phyloP scores from a whole-genome alignment of 2,797 vertebrate species.

The Neoniphon sammara region DNA sequence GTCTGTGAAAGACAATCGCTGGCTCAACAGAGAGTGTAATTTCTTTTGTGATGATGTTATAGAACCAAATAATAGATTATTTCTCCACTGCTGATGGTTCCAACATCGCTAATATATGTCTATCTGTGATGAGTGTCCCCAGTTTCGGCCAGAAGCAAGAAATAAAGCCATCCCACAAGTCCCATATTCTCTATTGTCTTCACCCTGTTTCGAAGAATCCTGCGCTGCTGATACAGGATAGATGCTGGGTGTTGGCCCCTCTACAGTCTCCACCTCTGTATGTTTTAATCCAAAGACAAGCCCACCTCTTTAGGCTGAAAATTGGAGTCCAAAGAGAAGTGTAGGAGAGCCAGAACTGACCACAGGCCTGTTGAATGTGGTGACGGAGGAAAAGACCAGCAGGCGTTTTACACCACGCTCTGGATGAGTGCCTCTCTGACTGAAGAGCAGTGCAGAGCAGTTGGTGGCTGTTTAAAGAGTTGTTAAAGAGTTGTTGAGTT shows the following conservation, averaged over 20 bases:
- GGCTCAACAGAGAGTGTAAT: no score
- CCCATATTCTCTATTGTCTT: no score
- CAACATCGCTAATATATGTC: no score
- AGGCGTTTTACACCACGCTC: slow-evolving; percentile 1
- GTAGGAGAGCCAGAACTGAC: background rate
- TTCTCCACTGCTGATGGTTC: no score
- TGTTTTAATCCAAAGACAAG: background rate
- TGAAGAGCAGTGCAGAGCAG: slow-evolving; percentile 45
- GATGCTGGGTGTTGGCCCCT: background rate
- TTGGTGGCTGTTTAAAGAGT: slow-evolving; percentile 63
- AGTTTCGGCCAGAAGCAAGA: no score
- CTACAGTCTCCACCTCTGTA: background rate
- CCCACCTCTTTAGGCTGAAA: background rate
- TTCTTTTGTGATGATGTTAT: no score
- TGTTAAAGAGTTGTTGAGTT: slow-evolving; percentile 65
- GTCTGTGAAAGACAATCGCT: no score
- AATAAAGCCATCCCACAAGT: no score
- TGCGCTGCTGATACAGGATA: background rate
- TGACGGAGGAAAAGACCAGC: background rate
- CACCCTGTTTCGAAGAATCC: background rate
- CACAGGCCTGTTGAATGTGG: background rate
- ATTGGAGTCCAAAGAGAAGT: background rate
- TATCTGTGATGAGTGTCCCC: no score
- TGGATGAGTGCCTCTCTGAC: slow-evolving; percentile 23
- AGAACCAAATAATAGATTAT: no score